Base-by-base conservation (phyloP, 2,113 vertebrate species). In the Corapipo altera region DNA sequence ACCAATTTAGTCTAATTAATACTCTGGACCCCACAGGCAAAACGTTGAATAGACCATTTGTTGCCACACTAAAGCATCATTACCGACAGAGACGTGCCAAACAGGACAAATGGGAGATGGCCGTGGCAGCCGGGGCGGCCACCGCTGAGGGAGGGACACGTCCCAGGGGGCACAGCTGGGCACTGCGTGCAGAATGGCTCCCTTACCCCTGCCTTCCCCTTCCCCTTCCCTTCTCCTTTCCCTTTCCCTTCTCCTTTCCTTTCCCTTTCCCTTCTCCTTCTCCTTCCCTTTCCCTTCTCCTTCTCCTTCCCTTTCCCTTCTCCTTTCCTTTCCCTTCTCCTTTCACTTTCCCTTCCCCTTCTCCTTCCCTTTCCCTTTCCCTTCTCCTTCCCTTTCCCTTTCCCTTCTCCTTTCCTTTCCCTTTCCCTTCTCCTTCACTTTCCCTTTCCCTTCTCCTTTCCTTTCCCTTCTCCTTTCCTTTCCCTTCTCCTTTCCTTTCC, bases 1-100 rank as follows among this genome's bases (percentile, higher is more conserved):
- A 83, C 67, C 71, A 91, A 88, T 96, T 97, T 79, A 96, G 39
- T 24, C 93, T 97, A 95, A 92, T 95, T 97, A 96, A 96, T 85
- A 74, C 84, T 64, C 66, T 28, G 74, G 81, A 94, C 57, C 62
- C 70, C 76, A 94, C 72, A 93, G 91, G 79, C 85, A 91, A 93
- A 97, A 79, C 22, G 59, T 49, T 94, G 81, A 97, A 96, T 88
- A 94, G 72, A 24, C 43, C 59, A 55, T 93, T 96, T 78, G 39
- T 85, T 73, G 58, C 16, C 33, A 69, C 66, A 65, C 58, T 87
- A n/a, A 73, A 93, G 85, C 46, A 51, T 85, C 46, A 39, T 72
- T 94, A 76, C 79, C 64, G 13, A 5, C 71, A 79, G 83, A 23
- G 79, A 49, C 6, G n/a, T 91, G 67, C 77, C 46, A 73, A 74